phyloP scores from a whole-genome alignment of 2,113 vertebrate genomes.

The Petroica traversi region DNA sequence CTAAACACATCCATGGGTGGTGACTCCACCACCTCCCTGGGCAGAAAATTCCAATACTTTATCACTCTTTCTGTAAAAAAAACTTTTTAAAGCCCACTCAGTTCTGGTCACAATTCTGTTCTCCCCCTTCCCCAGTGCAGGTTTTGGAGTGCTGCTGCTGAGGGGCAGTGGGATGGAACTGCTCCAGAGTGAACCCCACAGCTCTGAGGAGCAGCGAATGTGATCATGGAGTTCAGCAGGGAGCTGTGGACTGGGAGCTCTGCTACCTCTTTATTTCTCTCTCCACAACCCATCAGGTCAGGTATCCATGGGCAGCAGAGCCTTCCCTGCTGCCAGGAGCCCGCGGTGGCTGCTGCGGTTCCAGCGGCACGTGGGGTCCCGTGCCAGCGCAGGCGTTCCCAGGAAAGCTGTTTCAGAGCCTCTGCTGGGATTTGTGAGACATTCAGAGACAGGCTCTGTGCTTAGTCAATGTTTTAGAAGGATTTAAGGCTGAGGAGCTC shows the following conservation, averaged over 20 bases:
- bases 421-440: neutral
- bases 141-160: neutral
- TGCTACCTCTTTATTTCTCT: rapidly evolving
- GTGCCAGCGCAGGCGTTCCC: rapidly evolving
- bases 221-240: neutral
- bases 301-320: rapidly evolving
- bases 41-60: no score
- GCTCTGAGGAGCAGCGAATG: neutral
- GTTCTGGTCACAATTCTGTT: neutral
- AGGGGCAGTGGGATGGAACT: rapidly evolving
- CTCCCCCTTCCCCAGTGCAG: neutral
- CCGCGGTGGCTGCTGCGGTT: rapidly evolving
- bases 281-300: rapidly evolving
- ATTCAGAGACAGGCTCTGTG: neutral
- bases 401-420: neutral
- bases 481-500: neutral
- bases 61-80: no score
- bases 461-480: neutral
- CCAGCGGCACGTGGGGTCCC: rapidly evolving
- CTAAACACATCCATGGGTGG: no score
- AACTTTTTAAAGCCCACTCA: neutral
- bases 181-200: neutral
- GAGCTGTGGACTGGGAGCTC: neutral
- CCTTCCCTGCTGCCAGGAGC: neutral
- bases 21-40: no score